phyloP scores from a whole-genome alignment of 2,113 vertebrate species.

The Corydoras maculifer region DNA sequence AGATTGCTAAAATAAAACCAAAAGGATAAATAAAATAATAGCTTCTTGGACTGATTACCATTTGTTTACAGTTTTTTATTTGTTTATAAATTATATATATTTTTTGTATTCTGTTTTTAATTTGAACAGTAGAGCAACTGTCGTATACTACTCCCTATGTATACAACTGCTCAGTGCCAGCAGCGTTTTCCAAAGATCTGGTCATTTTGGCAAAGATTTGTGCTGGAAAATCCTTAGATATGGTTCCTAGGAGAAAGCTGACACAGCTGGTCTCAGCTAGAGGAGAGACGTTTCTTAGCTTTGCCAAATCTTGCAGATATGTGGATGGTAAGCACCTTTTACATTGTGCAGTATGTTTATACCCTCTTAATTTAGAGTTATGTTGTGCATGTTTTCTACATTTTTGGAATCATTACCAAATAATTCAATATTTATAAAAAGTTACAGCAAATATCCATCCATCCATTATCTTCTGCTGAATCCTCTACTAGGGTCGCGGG shows the following conservation, averaged over 20 bases:
- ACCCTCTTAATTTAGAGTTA: neutral
- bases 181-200: slow-evolving; percentile 63
- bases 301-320: slow-evolving; percentile 77
- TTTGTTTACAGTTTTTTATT: slow-evolving; percentile 21
- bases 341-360: neutral
- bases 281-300: slow-evolving; percentile 77
- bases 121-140: slow-evolving; percentile 73
- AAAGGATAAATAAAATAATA: no score
- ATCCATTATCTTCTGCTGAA: no score
- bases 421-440: no score
- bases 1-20: no score
- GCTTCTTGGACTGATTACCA: neutral
- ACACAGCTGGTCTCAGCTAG: slow-evolving; percentile 65
- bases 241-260: slow-evolving; percentile 47
- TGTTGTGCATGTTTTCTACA: neutral
- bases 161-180: slow-evolving; percentile 82
- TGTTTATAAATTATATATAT: slow-evolving; percentile 1
- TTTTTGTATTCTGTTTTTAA: slow-evolving; percentile 24
- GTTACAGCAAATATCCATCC: no score
- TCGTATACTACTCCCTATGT: slow-evolving; percentile 72
- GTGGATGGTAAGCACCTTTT: slow-evolving; percentile 71
- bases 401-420: no score
- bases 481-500: no score
- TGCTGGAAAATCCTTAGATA: slow-evolving; percentile 45
- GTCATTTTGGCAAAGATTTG: slow-evolving; percentile 70